Evolutionary conservation across 2,113 vertebrate species (phyloP), one percentile per base, ranked within the genome.

Genomic region (Actenoides hombroni): DNA sequence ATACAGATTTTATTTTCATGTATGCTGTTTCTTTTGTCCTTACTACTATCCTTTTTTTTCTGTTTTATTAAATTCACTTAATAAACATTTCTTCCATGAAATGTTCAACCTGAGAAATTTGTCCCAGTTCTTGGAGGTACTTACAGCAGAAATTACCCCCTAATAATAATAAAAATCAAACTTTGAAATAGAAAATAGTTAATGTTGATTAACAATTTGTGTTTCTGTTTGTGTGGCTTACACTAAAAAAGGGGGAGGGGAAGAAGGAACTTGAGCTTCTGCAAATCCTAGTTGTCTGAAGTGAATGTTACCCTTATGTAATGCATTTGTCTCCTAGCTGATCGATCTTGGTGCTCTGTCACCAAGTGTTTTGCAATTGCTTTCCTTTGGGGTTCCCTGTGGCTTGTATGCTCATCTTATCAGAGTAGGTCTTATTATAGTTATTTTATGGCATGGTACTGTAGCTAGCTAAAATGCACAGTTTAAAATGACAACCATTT

Each of bases 241-340:
- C 46, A 28, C 19, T 39, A 51, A 54, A 74, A 88, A 56, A 33
- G 3, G 11, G 5, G 6, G 42, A 10, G 29, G 29, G 37, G 59
- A 80, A 92, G 33, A 88, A 96, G 96, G 94, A 97, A 96, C 95
- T 63, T 54, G 42, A 90, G 23, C 33, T 96, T 96, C 75, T 96
- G 94, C 40, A 94, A 95, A 92, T 79, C 61, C 79, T 86, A 11
- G 3, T 81, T 88, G 65, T 84, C 77, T 91, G 19, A 79, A 61
- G 28, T 57, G 21, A 54, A 29, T 42, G 33, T 57, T 88, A 57
- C 2, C 1, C 26, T 59, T 92, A 42, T 28, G 25, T 51, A 83
- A 48, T 3, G 11, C 4, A 7, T 83, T 83, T 83, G 67, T 86
- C 69, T 88, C 37, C 33, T 37, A 31, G 31, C 18, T 59, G 16